Base-by-base conservation (phyloP, 2,888 invertebrate species). In the Danaus chrysippus region DNA sequence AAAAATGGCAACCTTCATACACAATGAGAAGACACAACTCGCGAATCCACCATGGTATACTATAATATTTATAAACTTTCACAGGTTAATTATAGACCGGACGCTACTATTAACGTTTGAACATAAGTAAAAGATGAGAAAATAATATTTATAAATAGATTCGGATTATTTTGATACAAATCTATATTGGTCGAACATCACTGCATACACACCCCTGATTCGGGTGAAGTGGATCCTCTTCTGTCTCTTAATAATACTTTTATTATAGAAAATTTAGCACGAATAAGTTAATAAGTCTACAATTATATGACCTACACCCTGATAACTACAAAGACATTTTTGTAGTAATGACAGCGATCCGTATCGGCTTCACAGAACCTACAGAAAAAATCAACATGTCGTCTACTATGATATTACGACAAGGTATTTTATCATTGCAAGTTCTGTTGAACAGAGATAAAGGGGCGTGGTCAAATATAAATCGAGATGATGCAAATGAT, bases 111-210 rank as follows among this genome's bases (percentile, higher is more conserved):
- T 89, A 90, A 87, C 86, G 88, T 87, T 89, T 85, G 88, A 87
- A 91, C 90, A 88, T 88, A 90, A 89, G 90, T 88, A 91, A 91
- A 91, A 88, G 89, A 84, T 86, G 86, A 87, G 89, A 90, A 91
- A 91, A 91, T 91, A 91, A 90, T 91, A 91, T 91, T 91, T 91
- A 91, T 91, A 91, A 91, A 91, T 91, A 91, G 91, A 89, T 91
- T 87, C 73, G 80, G 87, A 91, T 90, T 91, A 91, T 90, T 91
- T 91, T 91, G 89, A 91, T 90, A 89, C 90, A 87, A 88, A 85
- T 89, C 87, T 90, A 88, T 81, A 87, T 86, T 80, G 83, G 88
- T 86, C 83, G 83, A 84, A 74, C 74, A 76, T 84, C 87, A 88
- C 86, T 84, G 81, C 83, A 88, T 88, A 91, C 91, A 91, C 91